Evolutionary conservation across 2,888 invertebrate species (phyloP).

Genomic region (Criorhina ranunculi): DNA sequence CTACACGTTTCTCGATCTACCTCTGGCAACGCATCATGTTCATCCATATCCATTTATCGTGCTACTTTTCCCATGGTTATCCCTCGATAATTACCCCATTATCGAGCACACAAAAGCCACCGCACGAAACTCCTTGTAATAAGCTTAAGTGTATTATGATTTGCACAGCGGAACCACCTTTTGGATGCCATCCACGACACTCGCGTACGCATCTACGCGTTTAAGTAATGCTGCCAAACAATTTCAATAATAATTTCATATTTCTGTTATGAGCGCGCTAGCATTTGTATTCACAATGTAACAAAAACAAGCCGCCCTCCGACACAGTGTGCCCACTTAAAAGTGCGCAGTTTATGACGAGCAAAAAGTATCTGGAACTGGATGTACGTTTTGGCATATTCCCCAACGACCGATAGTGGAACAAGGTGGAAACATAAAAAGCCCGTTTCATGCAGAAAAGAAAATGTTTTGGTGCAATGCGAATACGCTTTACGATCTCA

Average conservation of each 20-base stretch:
- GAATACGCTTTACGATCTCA: constrained; percentile 53
- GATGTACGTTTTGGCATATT: constrained; percentile 31
- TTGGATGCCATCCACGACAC: not conserved
- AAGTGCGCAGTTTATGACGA: constrained; percentile 39
- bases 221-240: constrained; percentile 26
- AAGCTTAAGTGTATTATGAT: constrained; percentile 38
- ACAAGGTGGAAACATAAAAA: constrained; percentile 61
- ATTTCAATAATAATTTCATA: constrained; percentile 56
- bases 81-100: constrained; percentile 35
- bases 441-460: constrained; percentile 30
- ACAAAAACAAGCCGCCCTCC: constrained; percentile 5
- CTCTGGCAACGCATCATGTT: not conserved
- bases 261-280: constrained; percentile 21
- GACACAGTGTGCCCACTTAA: constrained; percentile 38
- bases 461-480: constrained; percentile 46
- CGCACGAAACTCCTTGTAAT: constrained; percentile 16
- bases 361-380: not conserved
- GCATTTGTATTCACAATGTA: constrained; percentile 53
- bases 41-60: constrained; percentile 6
- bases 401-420: constrained; percentile 39
- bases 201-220: not conserved
- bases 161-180: constrained; percentile 14
- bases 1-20: too few species aligned
- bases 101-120: constrained; percentile 4
- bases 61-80: constrained; percentile 1